A percentile compares a stretch with the other conserved stretches of the same genome.
These are phyloP conservation scores for Ctenopoma kingsleyae DNA, from an alignment of 2,797 vertebrate species.

Conservation along the genomic window DNA sequence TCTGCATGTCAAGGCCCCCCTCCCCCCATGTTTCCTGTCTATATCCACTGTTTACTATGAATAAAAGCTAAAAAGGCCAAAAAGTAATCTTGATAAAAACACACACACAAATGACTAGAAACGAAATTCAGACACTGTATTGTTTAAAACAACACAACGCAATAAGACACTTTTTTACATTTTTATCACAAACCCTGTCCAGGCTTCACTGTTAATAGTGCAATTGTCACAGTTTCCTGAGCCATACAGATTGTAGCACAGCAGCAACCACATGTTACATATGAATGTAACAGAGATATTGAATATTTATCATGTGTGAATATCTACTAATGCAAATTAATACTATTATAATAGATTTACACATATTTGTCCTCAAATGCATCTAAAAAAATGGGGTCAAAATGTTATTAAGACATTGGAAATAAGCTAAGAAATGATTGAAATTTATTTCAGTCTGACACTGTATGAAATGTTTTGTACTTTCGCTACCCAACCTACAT, in stretches of 20 bases:
- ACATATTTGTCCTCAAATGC: constrained; percentile 12
- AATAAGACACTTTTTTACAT: constrained; percentile 19
- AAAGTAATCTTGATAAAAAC: neutral
- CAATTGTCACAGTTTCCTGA: constrained; percentile 55
- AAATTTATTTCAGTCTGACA: constrained; percentile 1
- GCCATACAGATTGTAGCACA: constrained; percentile 40
- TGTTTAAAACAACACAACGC: constrained; percentile 50
- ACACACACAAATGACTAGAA: constrained; percentile 18
- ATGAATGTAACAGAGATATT: constrained; percentile 10
- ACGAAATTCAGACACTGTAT: constrained; percentile 41
- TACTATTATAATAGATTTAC: constrained; percentile 9
- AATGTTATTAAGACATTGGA: neutral
- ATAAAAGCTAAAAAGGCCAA: neutral
- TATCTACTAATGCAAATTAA: constrained; percentile 10
- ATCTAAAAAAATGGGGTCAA: constrained; percentile 5
- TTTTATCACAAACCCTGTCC: constrained; percentile 1
- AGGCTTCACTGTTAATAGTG: constrained; percentile 47
- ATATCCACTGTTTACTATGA: too few species aligned
- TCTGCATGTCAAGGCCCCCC: too few species aligned
- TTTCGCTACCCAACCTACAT: neutral
- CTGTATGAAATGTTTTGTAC: constrained; percentile 15
- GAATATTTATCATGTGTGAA: constrained; percentile 11
- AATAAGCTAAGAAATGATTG: constrained; percentile 20
- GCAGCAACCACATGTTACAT: constrained; percentile 19
- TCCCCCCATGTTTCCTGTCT: too few species aligned